phyloP scores from a whole-genome alignment of 2,888 invertebrate genomes.

The Protodeltote pygarga region DNA sequence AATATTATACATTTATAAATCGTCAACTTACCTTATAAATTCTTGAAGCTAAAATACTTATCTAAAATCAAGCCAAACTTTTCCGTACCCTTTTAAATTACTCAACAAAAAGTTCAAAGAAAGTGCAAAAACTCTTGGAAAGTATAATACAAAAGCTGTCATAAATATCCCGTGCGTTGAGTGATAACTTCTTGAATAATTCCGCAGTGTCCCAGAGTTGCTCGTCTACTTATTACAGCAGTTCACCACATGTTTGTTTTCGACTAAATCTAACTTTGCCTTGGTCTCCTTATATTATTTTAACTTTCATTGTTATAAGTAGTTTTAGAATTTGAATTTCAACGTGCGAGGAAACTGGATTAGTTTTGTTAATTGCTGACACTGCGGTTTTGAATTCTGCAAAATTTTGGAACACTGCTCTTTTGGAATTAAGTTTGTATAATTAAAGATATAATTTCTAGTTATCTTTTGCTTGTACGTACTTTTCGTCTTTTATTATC shows the following conservation, averaged over 20 bases:
- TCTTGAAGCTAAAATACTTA: too few relatives aligned
- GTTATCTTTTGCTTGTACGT: background rate
- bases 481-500: too few relatives aligned
- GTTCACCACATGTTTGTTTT: constrained; percentile 52
- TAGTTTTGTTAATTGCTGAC: constrained; percentile 10
- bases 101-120: constrained; percentile 9
- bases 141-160: constrained; percentile 30
- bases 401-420: background rate
- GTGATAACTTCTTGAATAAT: constrained; percentile 52
- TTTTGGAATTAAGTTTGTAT: background rate
- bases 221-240: constrained; percentile 52
- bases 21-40: too few relatives aligned
- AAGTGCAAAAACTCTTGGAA: constrained; percentile 8
- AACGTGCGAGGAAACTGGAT: constrained; percentile 25
- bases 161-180: constrained; percentile 39
- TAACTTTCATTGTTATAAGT: constrained; percentile 40
- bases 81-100: constrained; percentile 3
- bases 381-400: constrained; percentile 5
- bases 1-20: too few relatives aligned
- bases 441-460: background rate
- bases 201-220: constrained; percentile 33
- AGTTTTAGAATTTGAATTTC: constrained; percentile 35
- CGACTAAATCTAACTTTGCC: constrained; percentile 61
- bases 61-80: background rate
- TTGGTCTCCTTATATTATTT: constrained; percentile 47